These are phyloP conservation scores for Plagodis pulveraria DNA, from an alignment of 2,888 invertebrate species.

Conservation along the genomic window DNA sequence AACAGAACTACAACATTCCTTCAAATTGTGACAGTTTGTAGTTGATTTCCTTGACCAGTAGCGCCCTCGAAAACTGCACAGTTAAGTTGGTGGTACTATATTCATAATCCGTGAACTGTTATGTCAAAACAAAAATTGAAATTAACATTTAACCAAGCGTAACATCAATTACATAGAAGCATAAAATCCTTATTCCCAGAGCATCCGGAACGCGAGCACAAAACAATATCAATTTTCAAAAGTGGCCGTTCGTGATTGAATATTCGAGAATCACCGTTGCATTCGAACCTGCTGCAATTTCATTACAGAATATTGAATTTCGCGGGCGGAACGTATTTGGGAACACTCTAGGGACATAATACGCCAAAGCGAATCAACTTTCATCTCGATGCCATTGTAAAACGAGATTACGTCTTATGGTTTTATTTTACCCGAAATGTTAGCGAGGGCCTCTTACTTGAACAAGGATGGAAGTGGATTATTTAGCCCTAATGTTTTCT, in stretches of 20 bases:
- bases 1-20: too few relatives aligned
- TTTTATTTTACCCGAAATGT: conserved; percentile 12
- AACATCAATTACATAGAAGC: not conserved
- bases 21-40: too few relatives aligned
- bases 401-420: conserved; percentile 14
- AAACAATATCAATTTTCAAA: conserved; percentile 32
- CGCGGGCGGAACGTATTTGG: conserved; percentile 64
- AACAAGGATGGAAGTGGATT: not conserved
- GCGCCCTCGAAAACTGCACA: too few relatives aligned
- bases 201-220: conserved; percentile 5
- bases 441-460: conserved; percentile 4
- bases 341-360: conserved; percentile 57
- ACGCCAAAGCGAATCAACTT: conserved; percentile 66
- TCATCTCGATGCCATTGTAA: conserved; percentile 43
- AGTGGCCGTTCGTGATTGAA: conserved; percentile 68
- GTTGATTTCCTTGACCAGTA: too few relatives aligned
- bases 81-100: too few relatives aligned
- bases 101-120: too few relatives aligned
- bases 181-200: conserved; percentile 15
- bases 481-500: not conserved
- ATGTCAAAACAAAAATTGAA: too few relatives aligned
- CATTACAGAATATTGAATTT: conserved; percentile 77
- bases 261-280: conserved; percentile 75
- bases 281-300: conserved; percentile 71
- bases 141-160: not conserved